Evolutionary conservation across 2,113 vertebrate species (phyloP).

Genomic region (Phaethon lepturus): DNA sequence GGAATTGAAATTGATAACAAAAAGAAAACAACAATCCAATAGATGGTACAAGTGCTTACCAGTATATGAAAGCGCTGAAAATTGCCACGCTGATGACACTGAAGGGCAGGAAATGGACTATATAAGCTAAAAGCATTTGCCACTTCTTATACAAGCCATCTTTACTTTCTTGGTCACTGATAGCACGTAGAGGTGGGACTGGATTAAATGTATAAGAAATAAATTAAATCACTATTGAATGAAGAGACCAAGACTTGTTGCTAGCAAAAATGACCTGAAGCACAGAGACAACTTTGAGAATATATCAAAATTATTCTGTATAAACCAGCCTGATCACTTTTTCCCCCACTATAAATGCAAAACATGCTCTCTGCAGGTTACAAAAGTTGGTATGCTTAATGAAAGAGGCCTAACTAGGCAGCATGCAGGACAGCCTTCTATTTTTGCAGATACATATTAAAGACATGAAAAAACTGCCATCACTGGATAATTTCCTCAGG

Average conservation of each 20-base stretch:
- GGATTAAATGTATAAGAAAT: background rate
- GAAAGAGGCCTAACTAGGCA: background rate
- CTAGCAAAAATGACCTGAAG: background rate
- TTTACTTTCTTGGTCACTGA: constrained; percentile 93
- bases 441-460: background rate
- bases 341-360: background rate
- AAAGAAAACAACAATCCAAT: background rate
- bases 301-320: background rate
- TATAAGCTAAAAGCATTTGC: constrained; percentile 94
- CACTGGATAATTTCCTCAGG: background rate
- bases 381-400: background rate
- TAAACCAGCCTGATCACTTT: background rate
- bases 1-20: background rate
- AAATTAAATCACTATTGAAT: background rate
- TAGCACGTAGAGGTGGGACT: constrained; percentile 89
- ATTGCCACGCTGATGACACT: constrained; percentile 85
- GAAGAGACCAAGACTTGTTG: background rate
- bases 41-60: constrained; percentile 74
- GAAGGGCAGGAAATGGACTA: constrained; percentile 91
- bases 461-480: background rate
- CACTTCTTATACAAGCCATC: constrained; percentile 94
- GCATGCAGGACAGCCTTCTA: background rate
- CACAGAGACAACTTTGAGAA: background rate
- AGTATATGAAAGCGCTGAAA: constrained; percentile 90
- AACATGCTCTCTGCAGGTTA: background rate